phyloP scores from a whole-genome alignment of 2,113 vertebrate genomes.

The Oryzias javanicus region DNA sequence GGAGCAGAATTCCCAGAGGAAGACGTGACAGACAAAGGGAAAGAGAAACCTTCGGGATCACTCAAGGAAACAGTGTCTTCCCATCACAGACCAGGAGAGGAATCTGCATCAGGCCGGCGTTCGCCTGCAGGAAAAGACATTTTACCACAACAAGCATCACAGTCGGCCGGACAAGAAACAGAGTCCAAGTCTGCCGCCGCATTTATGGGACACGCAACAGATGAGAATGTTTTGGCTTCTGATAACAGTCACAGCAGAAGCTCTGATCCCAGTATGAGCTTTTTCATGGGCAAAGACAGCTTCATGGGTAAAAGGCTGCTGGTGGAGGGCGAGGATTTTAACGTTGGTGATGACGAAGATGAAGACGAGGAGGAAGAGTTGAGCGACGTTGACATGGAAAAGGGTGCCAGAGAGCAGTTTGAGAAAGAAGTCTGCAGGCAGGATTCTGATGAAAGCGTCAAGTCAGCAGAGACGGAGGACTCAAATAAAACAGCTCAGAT shows the following conservation, averaged over 20 bases:
- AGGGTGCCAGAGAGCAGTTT: slow-evolving; percentile 89
- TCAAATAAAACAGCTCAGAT: slow-evolving; percentile 43
- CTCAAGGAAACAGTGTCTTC: slow-evolving; percentile 50
- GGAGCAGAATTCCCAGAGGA: slow-evolving; percentile 41
- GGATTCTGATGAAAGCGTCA: slow-evolving; percentile 37
- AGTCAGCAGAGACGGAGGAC: slow-evolving; percentile 55
- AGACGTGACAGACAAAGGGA: slow-evolving; percentile 51
- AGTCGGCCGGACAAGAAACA: slow-evolving; percentile 27
- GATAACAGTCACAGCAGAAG: slow-evolving; percentile 62
- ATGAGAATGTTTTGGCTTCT: slow-evolving; percentile 75
- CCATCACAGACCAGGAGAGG: slow-evolving; percentile 48
- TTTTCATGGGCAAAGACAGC: slow-evolving; percentile 69
- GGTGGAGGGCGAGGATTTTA: slow-evolving; percentile 72
- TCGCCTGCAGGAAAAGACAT: slow-evolving; percentile 63
- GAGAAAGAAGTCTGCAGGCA: slow-evolving; percentile 83
- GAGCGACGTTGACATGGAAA: slow-evolving; percentile 91
- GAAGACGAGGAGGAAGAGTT: slow-evolving; percentile 74
- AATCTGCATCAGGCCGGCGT: slow-evolving; percentile 51
- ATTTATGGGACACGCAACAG: slow-evolving; percentile 47
- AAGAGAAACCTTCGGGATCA: slow-evolving; percentile 44
- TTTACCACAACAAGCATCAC: slow-evolving; percentile 37
- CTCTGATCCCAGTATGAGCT: slow-evolving; percentile 46
- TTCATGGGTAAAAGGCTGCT: slow-evolving; percentile 68
- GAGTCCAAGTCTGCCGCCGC: slow-evolving; percentile 22
- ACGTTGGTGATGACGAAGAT: slow-evolving; percentile 66